Base-by-base conservation (phyloP, 2,113 vertebrate species). In the Thunnus thynnus region DNA sequence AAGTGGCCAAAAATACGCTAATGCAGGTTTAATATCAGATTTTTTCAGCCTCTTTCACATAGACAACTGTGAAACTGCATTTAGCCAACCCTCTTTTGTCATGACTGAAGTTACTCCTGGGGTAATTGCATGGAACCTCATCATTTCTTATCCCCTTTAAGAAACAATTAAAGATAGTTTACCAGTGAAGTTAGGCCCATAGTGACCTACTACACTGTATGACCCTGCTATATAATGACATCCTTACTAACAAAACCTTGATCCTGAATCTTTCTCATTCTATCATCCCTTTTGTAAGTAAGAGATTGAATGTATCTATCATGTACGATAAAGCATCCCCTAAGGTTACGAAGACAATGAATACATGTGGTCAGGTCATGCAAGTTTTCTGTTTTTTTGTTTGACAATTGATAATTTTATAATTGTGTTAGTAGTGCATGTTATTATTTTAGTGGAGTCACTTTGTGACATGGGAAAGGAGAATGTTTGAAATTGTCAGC, bases 271-370 rank as follows among this genome's bases (percentile, higher is more conserved):
- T 65, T 72, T 73, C 6, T 7, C 32, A n/a, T 60, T 17, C 4
- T 22, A 3, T 36, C 18, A 52, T 27, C 44, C 44, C 47, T 63
- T 81, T 74, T 66, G 55, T 87, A 64, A 70, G 54, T 80, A 76
- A 84, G 63, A 72, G 48, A 82, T 70, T 70, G 81, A 92, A 91
- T 90, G 88, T 87, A 82, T 72, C 32, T 55, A 25, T 80, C 9
- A 62, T 80, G 82, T 89, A 65, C 63, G 57, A 71, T 22, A 60
- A 77, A 44, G 69, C 62, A 74, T 75, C 52, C 55, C 54, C 60
- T 30, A 54, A 18, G 61, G 52, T 74, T 46, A 71, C 5, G 11
- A 76, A 75, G 69, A 71, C 77, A 64, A 67, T 5, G 11, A 76
- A 75, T 65, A 71, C 77, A 64, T 63, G 32, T 22, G 47, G 63